Conservation (phyloP, 2,888 invertebrate genomes). For the Caenorhabditis drosophilae region DNA sequence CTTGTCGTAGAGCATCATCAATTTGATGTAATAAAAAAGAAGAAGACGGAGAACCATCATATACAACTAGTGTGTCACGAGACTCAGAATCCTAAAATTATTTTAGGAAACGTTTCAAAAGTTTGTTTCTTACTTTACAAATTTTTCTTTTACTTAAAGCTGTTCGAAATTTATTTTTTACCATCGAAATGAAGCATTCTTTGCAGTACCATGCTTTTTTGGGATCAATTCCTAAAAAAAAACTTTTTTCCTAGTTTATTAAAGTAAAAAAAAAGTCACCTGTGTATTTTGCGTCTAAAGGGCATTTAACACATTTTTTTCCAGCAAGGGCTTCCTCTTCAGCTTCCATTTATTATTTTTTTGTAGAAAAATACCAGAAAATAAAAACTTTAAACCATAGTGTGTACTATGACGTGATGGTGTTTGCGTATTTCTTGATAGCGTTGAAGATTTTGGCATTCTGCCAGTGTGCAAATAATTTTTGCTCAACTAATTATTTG, state of each 20-base stretch:
- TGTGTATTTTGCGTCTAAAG: conserved; percentile 17
- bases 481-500: too few species aligned
- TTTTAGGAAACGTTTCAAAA: background rate
- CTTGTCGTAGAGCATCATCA: conserved; percentile 40
- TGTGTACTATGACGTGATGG: background rate
- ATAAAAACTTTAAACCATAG: too few species aligned
- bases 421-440: background rate
- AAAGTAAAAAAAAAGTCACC: too few species aligned
- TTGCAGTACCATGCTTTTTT: conserved; percentile 61
- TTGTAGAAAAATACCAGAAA: too few species aligned
- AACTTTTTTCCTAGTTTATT: too few species aligned
- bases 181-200: conserved; percentile 61
- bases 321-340: conserved; percentile 13
- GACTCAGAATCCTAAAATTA: conserved; percentile 40
- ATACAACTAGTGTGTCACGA: conserved; percentile 47
- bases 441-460: background rate
- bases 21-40: conserved; percentile 45
- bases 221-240: conserved; percentile 47
- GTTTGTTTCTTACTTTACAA: conserved; percentile 32
- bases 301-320: conserved; percentile 30
- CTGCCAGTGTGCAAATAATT: too few species aligned
- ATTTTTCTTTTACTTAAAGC: conserved; percentile 58
- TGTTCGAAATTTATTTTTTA: conserved; percentile 60
- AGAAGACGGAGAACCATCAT: conserved; percentile 41
- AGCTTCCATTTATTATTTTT: too few species aligned